Evolutionary conservation across 2,113 vertebrate species (phyloP).

Genomic region (Syngnathus typhle): DNA sequence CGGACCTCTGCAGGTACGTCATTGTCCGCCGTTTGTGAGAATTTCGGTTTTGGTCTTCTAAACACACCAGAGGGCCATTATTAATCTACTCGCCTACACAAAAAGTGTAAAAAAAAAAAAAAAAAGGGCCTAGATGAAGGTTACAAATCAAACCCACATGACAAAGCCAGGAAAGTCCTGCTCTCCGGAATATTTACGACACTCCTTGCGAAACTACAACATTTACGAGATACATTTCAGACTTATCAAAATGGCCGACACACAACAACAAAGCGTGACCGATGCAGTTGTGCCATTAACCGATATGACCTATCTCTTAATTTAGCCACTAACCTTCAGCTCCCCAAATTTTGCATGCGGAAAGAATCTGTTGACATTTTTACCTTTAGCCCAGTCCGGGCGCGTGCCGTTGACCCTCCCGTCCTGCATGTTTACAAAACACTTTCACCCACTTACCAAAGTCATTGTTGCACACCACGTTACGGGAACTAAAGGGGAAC

Average conservation of each 20-base stretch:
- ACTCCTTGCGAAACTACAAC: background rate
- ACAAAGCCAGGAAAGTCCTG: background rate
- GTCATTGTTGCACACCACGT: conserved; percentile 5
- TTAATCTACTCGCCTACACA: background rate
- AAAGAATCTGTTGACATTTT: conserved; percentile 43
- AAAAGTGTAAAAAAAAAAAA: background rate
- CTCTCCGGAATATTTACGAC: background rate
- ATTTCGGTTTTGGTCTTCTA: background rate
- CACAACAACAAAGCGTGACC: background rate
- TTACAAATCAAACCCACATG: background rate
- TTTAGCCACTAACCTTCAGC: conserved; percentile 38
- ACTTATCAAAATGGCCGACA: background rate
- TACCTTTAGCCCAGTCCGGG: conserved; percentile 43
- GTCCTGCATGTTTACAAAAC: conserved; percentile 41
- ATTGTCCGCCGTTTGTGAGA: background rate
- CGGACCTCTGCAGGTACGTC: conserved; percentile 90
- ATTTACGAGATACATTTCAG: background rate
- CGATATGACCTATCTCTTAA: conserved; percentile 9
- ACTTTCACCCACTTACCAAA: conserved; percentile 54
- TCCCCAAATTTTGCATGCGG: conserved; percentile 17
- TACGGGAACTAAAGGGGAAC: conserved; percentile 21
- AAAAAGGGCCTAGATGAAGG: background rate
- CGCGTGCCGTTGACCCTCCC: conserved; percentile 16
- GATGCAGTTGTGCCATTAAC: background rate
- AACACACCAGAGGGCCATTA: background rate